These are phyloP conservation scores for Diacarnus erythraeanus DNA, from an alignment of 37 sponge, comb jelly and placozoan species.

Conservation along the genomic window DNA sequence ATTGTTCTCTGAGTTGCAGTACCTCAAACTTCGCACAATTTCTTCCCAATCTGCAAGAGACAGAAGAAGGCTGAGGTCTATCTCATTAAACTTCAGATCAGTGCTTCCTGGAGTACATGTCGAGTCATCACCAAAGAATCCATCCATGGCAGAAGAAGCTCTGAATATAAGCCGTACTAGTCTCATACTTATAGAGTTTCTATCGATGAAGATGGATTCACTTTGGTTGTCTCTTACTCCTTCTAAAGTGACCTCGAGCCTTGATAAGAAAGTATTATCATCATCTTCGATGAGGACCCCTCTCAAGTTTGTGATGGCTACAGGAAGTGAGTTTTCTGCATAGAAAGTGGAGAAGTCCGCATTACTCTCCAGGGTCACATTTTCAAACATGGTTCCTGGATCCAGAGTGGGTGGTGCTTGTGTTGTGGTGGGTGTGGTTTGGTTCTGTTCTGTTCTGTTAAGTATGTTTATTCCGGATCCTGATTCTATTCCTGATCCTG, in stretches of 20 bases:
- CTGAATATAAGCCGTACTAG: background rate
- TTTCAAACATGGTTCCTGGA: background rate
- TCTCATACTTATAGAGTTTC: background rate
- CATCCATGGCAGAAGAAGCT: background rate
- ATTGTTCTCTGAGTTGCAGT: constrained; percentile 85
- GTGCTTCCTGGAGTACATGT: constrained; percentile 31
- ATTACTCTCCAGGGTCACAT: constrained; percentile 7
- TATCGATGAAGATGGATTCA: constrained; percentile 78
- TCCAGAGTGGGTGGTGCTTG: background rate
- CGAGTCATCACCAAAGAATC: constrained; percentile 21
- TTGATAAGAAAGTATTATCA: constrained; percentile 49
- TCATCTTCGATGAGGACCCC: constrained; percentile 66
- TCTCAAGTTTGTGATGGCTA: constrained; percentile 45
- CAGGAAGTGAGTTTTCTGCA: constrained; percentile 50
- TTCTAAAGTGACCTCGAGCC: constrained; percentile 39
- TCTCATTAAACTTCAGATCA: background rate
- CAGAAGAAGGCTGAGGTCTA: constrained; percentile 40
- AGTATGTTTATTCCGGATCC: background rate
- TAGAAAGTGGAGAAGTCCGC: constrained; percentile 23
- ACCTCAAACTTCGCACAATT: constrained; percentile 60
- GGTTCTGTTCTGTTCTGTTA: background rate
- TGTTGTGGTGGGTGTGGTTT: background rate
- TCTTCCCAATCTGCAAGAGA: constrained; percentile 44
- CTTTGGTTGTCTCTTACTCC: constrained; percentile 51
- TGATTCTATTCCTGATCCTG: background rate